phyloP scores from a whole-genome alignment of 2,797 vertebrate species.

The Adelosebastes latens region DNA sequence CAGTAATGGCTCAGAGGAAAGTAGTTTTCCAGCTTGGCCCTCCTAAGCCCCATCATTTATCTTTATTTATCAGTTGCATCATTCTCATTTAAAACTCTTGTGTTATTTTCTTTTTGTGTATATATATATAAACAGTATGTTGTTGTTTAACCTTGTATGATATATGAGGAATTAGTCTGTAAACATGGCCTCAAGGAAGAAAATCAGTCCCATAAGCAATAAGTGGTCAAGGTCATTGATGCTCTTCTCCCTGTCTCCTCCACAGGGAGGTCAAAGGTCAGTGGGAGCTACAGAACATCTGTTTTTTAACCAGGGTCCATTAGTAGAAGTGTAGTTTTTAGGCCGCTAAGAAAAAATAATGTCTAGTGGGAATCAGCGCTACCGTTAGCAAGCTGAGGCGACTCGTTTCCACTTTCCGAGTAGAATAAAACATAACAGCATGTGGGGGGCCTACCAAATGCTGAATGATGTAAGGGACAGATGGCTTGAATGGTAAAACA shows the following conservation, averaged over 20 bases:
- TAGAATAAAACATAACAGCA: background rate
- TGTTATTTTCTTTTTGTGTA: background rate
- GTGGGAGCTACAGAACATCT: background rate
- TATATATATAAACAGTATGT: background rate
- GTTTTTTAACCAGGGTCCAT: background rate
- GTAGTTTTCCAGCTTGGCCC: slow-evolving; percentile 27
- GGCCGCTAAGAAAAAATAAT: background rate
- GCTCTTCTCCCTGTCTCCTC: background rate
- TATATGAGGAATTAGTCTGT: background rate
- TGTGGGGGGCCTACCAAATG: background rate
- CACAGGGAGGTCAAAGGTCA: slow-evolving; percentile 4
- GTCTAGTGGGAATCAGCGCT: background rate
- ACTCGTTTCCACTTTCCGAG: background rate
- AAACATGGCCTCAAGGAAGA: background rate
- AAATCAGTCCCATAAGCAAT: background rate
- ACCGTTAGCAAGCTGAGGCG: background rate
- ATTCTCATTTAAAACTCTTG: slow-evolving; percentile 5
- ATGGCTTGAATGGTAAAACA: background rate
- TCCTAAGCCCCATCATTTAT: slow-evolving; percentile 32
- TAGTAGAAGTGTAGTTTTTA: background rate
- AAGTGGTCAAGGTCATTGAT: slow-evolving; percentile 11
- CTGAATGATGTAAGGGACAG: background rate
- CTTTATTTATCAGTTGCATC: slow-evolving; percentile 50
- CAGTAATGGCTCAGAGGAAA: slow-evolving; percentile 41
- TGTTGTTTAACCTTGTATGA: background rate